Evolutionary conservation across 92 coral and sea anemone genomes (phyloP).

Genomic region (Siderastrea radians): DNA sequence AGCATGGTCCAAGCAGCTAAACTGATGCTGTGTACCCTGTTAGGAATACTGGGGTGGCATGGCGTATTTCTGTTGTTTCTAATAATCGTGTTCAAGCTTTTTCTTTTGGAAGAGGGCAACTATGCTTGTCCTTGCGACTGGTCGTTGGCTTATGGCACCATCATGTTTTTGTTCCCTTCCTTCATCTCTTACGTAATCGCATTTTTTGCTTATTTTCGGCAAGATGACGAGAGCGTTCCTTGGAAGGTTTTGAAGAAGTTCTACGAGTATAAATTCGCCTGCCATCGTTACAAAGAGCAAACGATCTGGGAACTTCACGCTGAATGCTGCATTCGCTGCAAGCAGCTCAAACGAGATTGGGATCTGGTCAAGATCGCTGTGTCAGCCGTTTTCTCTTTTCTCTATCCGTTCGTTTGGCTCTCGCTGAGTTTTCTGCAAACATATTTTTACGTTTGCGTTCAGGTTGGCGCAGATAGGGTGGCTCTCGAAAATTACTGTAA

Average conservation of each 20-base stretch:
- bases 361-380: constrained; percentile 28
- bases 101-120: constrained; percentile 1
- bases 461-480: background rate
- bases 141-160: constrained; percentile 43
- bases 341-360: constrained; percentile 29
- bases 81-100: constrained; percentile 45
- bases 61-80: constrained; percentile 53
- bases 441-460: constrained; percentile 17
- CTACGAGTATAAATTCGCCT: constrained; percentile 25
- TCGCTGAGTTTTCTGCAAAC: constrained; percentile 41
- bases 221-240: constrained; percentile 44
- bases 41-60: constrained; percentile 68
- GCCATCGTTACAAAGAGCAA: constrained; percentile 10
- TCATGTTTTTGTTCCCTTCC: constrained; percentile 63
- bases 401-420: constrained; percentile 39
- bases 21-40: constrained; percentile 29
- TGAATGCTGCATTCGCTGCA: constrained; percentile 25
- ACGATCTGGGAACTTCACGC: constrained; percentile 17
- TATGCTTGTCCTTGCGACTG: constrained; percentile 56
- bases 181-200: constrained; percentile 36
- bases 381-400: constrained; percentile 26
- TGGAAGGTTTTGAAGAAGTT: constrained; percentile 58
- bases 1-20: constrained; percentile 42
- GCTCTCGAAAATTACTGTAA: background rate
- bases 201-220: constrained; percentile 54